Evolutionary conservation across 2,888 invertebrate genomes (phyloP).

Genomic region (Hypolimnas misippus): DNA sequence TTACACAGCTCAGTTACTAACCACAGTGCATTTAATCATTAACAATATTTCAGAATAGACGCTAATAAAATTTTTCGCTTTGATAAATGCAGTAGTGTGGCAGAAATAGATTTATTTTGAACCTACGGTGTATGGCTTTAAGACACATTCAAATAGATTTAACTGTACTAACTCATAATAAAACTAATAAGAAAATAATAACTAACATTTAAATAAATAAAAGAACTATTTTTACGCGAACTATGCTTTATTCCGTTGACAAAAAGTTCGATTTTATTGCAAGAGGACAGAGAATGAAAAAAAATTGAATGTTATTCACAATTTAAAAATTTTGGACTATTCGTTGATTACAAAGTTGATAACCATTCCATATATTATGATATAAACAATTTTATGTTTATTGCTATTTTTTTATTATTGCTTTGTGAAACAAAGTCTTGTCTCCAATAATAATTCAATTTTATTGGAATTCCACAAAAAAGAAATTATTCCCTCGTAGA

Average conservation of each 20-base stretch:
- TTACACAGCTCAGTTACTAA: constrained; percentile 66
- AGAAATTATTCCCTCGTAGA: background rate
- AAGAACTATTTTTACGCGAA: constrained; percentile 5
- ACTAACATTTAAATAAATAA: constrained; percentile 14
- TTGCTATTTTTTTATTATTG: too few relatives aligned
- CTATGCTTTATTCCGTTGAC: constrained; percentile 4
- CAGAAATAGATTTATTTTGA: constrained; percentile 7
- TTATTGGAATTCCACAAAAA: background rate
- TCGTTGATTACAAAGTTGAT: too few relatives aligned
- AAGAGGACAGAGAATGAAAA: background rate
- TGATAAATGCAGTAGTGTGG: constrained; percentile 30
- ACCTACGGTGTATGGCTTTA: constrained; percentile 2
- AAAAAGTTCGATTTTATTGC: constrained; percentile 8
- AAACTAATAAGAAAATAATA: background rate
- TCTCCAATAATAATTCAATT: background rate
- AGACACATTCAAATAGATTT: constrained; percentile 9
- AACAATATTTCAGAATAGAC: background rate
- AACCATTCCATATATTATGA: too few relatives aligned
- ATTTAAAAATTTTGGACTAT: too few relatives aligned
- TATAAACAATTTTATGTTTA: too few relatives aligned
- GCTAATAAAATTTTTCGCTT: background rate
- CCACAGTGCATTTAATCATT: constrained; percentile 32
- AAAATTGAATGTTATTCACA: background rate
- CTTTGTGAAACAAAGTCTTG: too few relatives aligned
- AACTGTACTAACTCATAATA: background rate